Evolutionary conservation across 2,888 invertebrate genomes (phyloP).

Genomic region (Laothoe populi): DNA sequence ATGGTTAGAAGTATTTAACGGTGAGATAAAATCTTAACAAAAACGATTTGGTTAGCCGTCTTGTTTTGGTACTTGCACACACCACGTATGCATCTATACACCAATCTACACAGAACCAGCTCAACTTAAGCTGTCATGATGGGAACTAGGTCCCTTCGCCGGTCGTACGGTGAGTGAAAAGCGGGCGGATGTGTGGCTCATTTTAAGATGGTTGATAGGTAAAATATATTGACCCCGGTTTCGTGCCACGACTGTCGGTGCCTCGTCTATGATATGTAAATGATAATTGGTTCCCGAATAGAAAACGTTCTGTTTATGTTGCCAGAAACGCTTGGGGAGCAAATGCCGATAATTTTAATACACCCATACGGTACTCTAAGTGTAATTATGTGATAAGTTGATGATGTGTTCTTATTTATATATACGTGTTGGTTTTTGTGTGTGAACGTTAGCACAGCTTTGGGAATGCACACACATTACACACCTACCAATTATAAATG

Average conservation of each 20-base stretch:
- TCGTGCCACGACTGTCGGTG: constrained; percentile 78
- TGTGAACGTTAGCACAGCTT: constrained; percentile 40
- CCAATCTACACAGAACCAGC: constrained; percentile 66
- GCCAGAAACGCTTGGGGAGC: constrained; percentile 65
- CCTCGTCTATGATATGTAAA: constrained; percentile 82
- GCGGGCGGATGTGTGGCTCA: constrained; percentile 55
- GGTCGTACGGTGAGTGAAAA: constrained; percentile 40
- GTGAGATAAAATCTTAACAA: constrained; percentile 84
- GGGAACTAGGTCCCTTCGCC: constrained; percentile 43
- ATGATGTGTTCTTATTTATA: constrained; percentile 53
- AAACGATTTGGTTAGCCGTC: constrained; percentile 83
- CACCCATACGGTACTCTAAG: constrained; percentile 57
- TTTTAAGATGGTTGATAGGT: constrained; percentile 59
- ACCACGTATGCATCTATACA: constrained; percentile 77
- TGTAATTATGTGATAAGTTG: constrained; percentile 70
- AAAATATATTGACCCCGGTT: constrained; percentile 81
- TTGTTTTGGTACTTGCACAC: constrained; percentile 79
- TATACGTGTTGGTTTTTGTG: constrained; percentile 43
- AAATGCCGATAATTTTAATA: constrained; percentile 71
- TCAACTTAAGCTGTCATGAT: constrained; percentile 52
- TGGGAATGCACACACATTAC: constrained; percentile 16
- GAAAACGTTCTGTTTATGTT: constrained; percentile 79
- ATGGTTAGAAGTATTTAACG: constrained; percentile 83
- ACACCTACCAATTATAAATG: constrained; percentile 14
- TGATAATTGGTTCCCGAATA: constrained; percentile 83